Evolutionary conservation across 2,797 vertebrate genomes (phyloP), one percentile per base, ranked within the genome.

Genomic region (Geotrypetes seraphini): DNA sequence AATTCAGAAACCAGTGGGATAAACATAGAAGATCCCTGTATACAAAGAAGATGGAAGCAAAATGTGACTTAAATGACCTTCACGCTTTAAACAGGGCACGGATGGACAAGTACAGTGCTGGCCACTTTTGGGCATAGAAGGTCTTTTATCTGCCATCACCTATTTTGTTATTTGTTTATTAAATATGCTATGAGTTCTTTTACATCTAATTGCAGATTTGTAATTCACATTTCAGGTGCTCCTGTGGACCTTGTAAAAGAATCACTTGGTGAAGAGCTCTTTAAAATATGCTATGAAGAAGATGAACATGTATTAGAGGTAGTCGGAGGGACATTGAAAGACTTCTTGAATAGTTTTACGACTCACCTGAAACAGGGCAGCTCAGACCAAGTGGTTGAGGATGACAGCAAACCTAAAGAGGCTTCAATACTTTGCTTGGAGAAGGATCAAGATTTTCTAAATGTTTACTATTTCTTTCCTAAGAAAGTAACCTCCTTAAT

Each of bases 341-440:
- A 98, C 72, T 98, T 98, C 69, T 77, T 98, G 51, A 98, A 97
- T 63, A 98, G 95, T 64, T 97, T 97, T 71, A 92, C 91, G 36
- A 91, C 94, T 46, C 79, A 97, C 47, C 68, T 98, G 63, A 97
- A 91, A 53, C 92, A 97, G 60, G 90, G 90, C 64, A 54, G 63
- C 33, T 79, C 83, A 55, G 82, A 77, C 60, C 75, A 75, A 28
- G 75, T 74, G 36, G 69, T 64, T 7, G 79, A 60, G 30, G 73
- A 67, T 55, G 66, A 42, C 30, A 66, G 66, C 32, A 43, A 57
- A 39, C 57, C 78, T 23, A 83, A 92, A 54, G 84, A 94, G 10
- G 84, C 83, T 4, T 98, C 95, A 9, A 90, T 98, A 56, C 79
- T 98, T 39, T 97, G 95, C 69, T 74, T 98, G 72, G 95, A 98